These are phyloP conservation scores for Ichneumon xanthorius DNA, from an alignment of 2,888 invertebrate genomes.

Conservation along the genomic window DNA sequence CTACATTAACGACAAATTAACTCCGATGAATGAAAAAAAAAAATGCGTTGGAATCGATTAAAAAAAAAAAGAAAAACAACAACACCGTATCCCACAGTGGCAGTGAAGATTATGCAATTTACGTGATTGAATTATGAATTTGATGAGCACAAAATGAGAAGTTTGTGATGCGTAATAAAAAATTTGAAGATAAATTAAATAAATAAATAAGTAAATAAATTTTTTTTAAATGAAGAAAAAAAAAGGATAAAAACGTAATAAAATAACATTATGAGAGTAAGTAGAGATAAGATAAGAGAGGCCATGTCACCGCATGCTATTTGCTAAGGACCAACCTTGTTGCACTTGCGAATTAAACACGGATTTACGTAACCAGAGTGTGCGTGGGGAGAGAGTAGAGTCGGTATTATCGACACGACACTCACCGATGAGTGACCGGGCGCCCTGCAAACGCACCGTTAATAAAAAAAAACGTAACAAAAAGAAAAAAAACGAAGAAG, in stretches of 20 bases:
- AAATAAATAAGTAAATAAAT: conserved; percentile 70
- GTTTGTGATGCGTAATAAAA: conserved; percentile 4
- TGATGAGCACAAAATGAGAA: conserved; percentile 8
- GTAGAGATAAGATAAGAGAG: conserved; percentile 77
- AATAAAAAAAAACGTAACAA: conserved; percentile 70
- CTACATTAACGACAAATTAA: conserved; percentile 18
- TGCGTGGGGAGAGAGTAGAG: conserved; percentile 59
- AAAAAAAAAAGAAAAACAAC: conserved; percentile 3
- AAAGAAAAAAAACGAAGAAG: conserved; percentile 13
- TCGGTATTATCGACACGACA: conserved; percentile 80
- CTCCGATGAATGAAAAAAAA: conserved; percentile 3
- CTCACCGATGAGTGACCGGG: conserved; percentile 84
- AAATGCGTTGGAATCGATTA: conserved; percentile 5
- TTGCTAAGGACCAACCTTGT: conserved; percentile 85
- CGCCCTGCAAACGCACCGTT: conserved; percentile 84
- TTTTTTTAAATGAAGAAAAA: conserved; percentile 70
- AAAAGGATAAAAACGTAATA: conserved; percentile 68
- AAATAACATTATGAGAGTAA: conserved; percentile 70
- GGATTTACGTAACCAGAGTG: conserved; percentile 84
- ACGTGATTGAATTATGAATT: conserved; percentile 31
- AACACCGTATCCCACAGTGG: conserved; percentile 4
- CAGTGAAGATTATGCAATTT: conserved; percentile 26
- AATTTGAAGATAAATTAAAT: conserved; percentile 66
- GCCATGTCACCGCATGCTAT: conserved; percentile 85
- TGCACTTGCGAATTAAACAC: conserved; percentile 84